These are phyloP conservation scores for Valencia hispanica DNA, from an alignment of 2,797 vertebrate genomes.

Conservation along the genomic window DNA sequence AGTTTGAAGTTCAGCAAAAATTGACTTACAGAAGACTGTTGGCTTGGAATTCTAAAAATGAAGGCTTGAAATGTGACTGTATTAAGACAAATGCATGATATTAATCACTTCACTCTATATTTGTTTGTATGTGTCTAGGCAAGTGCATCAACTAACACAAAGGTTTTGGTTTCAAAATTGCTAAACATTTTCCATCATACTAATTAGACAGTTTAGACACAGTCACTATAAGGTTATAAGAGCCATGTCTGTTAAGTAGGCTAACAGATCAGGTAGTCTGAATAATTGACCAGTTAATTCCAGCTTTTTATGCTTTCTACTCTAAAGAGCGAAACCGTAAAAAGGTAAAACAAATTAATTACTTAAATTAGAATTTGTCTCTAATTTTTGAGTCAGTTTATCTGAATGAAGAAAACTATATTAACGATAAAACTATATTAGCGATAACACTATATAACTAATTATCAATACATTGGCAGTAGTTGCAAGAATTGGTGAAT, in stretches of 20 bases:
- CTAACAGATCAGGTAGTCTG: background rate
- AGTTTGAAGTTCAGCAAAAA: background rate
- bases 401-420: background rate
- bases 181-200: background rate
- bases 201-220: background rate
- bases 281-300: no score
- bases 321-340: background rate
- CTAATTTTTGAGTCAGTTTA: background rate
- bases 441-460: background rate
- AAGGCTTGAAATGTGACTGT: background rate
- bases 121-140: background rate
- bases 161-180: background rate
- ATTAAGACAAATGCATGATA: background rate
- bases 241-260: no score
- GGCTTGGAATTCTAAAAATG: background rate
- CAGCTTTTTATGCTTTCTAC: no score
- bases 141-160: background rate
- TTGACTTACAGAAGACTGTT: background rate
- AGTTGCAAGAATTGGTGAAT: background rate
- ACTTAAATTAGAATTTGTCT: background rate
- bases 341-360: background rate
- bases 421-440: background rate
- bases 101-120: background rate
- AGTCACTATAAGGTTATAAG: no score
- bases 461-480: background rate